These are phyloP conservation scores for Lophochroa leadbeateri DNA, from an alignment of 2,113 vertebrate species.

Conservation along the genomic window DNA sequence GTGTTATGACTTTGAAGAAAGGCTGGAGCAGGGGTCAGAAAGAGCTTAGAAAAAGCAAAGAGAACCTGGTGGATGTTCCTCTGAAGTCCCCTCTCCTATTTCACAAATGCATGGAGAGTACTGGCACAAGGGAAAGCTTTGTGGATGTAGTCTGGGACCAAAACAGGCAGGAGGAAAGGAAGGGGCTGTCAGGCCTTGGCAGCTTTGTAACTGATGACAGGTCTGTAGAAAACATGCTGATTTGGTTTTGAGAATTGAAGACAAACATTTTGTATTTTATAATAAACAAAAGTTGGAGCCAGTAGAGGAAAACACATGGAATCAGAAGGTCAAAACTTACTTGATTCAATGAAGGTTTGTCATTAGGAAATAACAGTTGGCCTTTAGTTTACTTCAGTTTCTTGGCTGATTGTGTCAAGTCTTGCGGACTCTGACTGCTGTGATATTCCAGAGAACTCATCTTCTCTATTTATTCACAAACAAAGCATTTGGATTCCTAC, in stretches of 20 bases:
- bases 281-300: background rate
- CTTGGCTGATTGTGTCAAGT: background rate
- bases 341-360: background rate
- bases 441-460: background rate
- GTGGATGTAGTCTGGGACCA: fast-evolving
- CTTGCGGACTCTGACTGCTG: fast-evolving
- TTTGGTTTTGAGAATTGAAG: fast-evolving
- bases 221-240: fast-evolving
- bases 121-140: fast-evolving
- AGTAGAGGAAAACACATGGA: fast-evolving
- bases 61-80: fast-evolving
- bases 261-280: fast-evolving
- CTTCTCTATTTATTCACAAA: background rate
- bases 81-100: fast-evolving
- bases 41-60: background rate
- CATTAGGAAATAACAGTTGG: background rate
- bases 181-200: fast-evolving
- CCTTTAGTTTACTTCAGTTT: background rate
- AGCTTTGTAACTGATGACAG: fast-evolving
- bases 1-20: background rate
- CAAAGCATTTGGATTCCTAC: background rate
- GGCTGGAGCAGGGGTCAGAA: fast-evolving
- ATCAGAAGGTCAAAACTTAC: background rate
- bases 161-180: background rate
- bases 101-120: fast-evolving